phyloP scores from a whole-genome alignment of 2,888 invertebrate genomes.

The Chouioia cunea region DNA sequence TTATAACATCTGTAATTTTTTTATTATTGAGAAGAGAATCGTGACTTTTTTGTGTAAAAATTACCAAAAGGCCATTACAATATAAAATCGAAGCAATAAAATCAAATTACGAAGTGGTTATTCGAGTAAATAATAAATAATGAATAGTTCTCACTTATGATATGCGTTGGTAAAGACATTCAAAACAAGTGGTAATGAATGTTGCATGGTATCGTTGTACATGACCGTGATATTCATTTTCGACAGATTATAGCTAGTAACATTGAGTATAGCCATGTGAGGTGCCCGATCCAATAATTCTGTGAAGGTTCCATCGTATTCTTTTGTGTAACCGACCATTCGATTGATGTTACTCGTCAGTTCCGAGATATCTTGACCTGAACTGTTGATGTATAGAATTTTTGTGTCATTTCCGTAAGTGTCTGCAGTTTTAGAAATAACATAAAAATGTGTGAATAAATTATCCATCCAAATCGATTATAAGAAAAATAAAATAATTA shows the following conservation, averaged over 20 bases:
- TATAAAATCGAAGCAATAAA: background rate
- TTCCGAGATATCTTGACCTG: slow-evolving; percentile 66
- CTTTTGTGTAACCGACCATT: slow-evolving; percentile 66
- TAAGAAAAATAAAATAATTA: slow-evolving; percentile 9
- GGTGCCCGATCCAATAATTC: slow-evolving; percentile 75
- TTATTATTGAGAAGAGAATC: no score
- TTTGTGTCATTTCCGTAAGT: slow-evolving; percentile 74
- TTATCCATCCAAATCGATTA: background rate
- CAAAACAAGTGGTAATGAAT: slow-evolving; percentile 81
- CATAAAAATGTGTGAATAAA: no score
- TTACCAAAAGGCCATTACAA: background rate
- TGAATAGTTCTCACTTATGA: slow-evolving; percentile 72
- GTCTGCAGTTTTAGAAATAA: slow-evolving; percentile 55
- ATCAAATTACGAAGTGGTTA: background rate
- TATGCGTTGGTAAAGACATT: slow-evolving; percentile 80
- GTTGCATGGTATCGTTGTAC: slow-evolving; percentile 85
- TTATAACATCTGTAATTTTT: no score
- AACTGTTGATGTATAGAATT: slow-evolving; percentile 75
- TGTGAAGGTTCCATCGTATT: slow-evolving; percentile 78
- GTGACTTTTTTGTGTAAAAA: background rate
- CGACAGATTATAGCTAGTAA: slow-evolving; percentile 70
- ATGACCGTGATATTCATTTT: slow-evolving; percentile 75
- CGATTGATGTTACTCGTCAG: slow-evolving; percentile 57
- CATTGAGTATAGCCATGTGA: slow-evolving; percentile 77
- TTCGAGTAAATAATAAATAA: slow-evolving; percentile 11